Base-by-base conservation (phyloP, 2,113 vertebrate genomes). In the Actinemys pallida region DNA sequence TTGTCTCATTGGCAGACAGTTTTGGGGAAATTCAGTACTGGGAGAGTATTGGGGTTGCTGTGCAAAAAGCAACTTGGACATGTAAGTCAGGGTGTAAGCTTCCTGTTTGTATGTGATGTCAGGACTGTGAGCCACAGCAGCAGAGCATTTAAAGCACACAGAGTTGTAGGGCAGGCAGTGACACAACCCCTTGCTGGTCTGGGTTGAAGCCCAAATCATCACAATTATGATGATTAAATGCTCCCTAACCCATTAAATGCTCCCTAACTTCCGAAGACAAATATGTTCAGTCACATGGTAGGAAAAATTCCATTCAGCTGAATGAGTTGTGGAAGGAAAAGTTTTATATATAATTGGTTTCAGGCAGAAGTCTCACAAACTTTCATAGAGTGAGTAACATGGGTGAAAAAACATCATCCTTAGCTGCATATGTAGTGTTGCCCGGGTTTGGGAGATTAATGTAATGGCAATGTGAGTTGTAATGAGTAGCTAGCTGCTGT, bases 401-500 rank as follows among this genome's bases (percentile, higher is more conserved):
- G 57, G 56, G 89, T 86, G 25, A 35, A 79, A 92, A 54, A 89
- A 93, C 93, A 12, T n/a, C 8, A 84, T 72, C 9, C 27, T 95
- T 88, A 84, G 45, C 75, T 25, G 1, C 59, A 47, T n/a, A 62
- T 78, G 24, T 90, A 39, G n/a, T 76, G 42, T 17, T 94, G 90
- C 35, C 84, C 86, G 35, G 25, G 88, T 81, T 72, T 87, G 75
- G 84, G 47, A 24, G 65, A 89, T 87, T n/a, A 65, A 31, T 89
- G 35, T 89, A 94, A 88, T 90, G 6, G 2, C 84, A 17, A 25
- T 65, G 79, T 83, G 78, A 82, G 57, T 89, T 56, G 83, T 92
- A 95, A 96, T 95, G 92, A 95, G 90, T 76, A 91, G 87, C 86
- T 72, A 92, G 87, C 86, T 72, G 22, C 81, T 92, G 85, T 91